Conservation (phyloP, 2,113 vertebrate genomes). For the Melanerpes aurifrons region DNA sequence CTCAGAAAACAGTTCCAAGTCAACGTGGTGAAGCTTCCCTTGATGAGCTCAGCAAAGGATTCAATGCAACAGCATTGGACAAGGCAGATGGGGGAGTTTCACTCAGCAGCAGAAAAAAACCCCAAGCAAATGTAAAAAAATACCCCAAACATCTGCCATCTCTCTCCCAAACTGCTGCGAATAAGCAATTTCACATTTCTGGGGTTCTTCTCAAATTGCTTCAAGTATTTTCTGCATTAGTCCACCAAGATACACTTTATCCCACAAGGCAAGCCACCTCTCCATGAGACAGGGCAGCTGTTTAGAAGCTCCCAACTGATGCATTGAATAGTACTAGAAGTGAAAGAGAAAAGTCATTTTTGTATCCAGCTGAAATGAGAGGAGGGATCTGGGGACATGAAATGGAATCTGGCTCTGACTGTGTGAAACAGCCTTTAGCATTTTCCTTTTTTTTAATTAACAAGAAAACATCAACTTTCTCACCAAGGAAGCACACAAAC, state of each 20-base stretch:
- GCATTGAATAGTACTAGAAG: background rate
- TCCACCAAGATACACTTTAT: background rate
- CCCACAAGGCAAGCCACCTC: background rate
- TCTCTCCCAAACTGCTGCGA: background rate
- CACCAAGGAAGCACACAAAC: background rate
- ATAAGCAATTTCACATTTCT: background rate
- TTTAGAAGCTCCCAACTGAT: conserved; percentile 8
- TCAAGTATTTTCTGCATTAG: background rate
- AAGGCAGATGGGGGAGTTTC: background rate
- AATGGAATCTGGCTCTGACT: background rate
- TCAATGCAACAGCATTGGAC: background rate
- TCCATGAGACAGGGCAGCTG: background rate
- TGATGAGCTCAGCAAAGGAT: background rate
- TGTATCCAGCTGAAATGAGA: conserved; percentile 45
- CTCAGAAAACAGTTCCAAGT: background rate
- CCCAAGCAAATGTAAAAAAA: background rate
- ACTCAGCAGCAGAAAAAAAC: background rate
- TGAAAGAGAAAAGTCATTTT: background rate
- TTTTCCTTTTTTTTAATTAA: conserved; percentile 20
- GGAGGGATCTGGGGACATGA: conserved; percentile 30
- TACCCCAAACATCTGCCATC: background rate
- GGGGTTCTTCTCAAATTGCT: background rate
- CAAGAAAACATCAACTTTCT: background rate
- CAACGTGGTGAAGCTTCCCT: background rate
- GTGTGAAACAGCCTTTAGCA: background rate